Percentiles rank a stretch among this genome's conserved stretches.
Evolutionary conservation across 1,140 invertebrate genomes (phyloP).

Genomic region (Aphis craccivora): DNA sequence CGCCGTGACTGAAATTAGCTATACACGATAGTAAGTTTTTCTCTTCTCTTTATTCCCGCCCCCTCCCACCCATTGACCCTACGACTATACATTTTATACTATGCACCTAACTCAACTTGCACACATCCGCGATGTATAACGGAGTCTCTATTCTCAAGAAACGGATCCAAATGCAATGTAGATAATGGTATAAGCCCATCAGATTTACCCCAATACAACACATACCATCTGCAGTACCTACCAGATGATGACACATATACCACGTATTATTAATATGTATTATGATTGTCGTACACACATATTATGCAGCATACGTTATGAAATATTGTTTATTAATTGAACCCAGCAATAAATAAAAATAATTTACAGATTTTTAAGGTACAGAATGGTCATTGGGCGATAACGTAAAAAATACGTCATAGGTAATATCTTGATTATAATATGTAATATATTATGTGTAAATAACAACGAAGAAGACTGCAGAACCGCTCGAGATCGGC

Average conservation of each 20-base stretch:
- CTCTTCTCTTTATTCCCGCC: background rate
- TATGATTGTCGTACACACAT: background rate
- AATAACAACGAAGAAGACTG: background rate
- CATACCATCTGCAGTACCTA: background rate
- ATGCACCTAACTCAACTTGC: background rate
- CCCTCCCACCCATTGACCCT: background rate
- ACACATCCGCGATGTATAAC: background rate
- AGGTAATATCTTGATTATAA: background rate
- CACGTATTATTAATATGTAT: background rate
- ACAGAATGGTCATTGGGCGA: background rate
- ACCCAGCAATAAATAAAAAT: background rate
- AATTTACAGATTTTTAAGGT: background rate
- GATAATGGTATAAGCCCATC: background rate
- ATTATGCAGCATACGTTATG: background rate
- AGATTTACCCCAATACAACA: background rate
- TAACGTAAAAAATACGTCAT: background rate
- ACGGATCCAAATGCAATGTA: background rate
- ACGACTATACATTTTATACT: background rate
- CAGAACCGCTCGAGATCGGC: background rate
- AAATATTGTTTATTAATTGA: conserved; percentile 37
- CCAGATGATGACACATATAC: background rate
- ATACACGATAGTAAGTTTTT: conserved; percentile 28
- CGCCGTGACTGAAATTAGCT: conserved; percentile 50
- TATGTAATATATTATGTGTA: background rate
- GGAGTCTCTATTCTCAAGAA: background rate